phyloP scores from a whole-genome alignment of 2,113 vertebrate genomes.

The Ochotona curzoniae region DNA sequence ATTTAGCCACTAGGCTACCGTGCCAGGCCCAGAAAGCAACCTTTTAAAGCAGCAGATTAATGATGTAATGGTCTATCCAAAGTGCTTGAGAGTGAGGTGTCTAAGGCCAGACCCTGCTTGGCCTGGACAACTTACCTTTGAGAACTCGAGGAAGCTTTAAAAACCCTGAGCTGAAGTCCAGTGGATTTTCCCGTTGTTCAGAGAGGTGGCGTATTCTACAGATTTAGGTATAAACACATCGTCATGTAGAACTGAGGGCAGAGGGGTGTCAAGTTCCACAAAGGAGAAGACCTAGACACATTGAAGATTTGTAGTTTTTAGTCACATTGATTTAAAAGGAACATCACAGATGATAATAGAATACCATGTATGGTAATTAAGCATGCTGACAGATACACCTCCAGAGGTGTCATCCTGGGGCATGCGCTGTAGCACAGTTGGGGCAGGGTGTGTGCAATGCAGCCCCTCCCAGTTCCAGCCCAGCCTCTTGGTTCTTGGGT shows the following conservation, averaged over 20 bases:
- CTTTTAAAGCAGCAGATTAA: background rate
- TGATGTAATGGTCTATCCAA: background rate
- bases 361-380: too few species aligned
- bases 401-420: too few species aligned
- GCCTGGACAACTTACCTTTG: background rate
- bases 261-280: slow-evolving; percentile 17
- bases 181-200: background rate
- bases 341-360: too few species aligned
- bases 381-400: too few species aligned
- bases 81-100: background rate
- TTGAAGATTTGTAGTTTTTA: background rate
- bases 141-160: background rate
- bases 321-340: too few species aligned
- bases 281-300: background rate
- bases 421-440: too few species aligned
- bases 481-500: too few species aligned
- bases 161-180: slow-evolving; percentile 30
- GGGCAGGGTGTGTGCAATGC: too few species aligned
- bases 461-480: too few species aligned
- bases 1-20: too few species aligned
- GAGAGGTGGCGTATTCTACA: background rate
- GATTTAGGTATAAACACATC: slow-evolving; percentile 1
- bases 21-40: background rate
- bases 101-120: background rate
- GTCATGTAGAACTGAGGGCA: slow-evolving; percentile 13